phyloP scores from a whole-genome alignment of 2,113 vertebrate species.

The Protobothrops mucrosquamatus region DNA sequence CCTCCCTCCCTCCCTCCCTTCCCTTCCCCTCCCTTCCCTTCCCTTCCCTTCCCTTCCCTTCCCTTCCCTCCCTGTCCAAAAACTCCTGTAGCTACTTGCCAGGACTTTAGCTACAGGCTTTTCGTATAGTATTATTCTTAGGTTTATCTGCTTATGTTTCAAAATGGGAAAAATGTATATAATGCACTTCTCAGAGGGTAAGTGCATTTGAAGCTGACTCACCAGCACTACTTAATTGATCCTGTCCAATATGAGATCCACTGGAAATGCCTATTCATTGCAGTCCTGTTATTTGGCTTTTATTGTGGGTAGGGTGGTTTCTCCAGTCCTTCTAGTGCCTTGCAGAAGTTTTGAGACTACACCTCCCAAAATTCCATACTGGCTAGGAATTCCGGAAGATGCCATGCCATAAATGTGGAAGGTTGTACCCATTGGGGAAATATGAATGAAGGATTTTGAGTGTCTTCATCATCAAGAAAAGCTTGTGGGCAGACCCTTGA shows the following conservation, averaged over 20 bases:
- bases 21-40: no score
- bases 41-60: no score
- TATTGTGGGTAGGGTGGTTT: background rate
- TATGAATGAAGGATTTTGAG: background rate
- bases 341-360: background rate
- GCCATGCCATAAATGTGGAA: background rate
- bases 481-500: background rate
- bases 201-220: background rate
- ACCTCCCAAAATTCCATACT: background rate
- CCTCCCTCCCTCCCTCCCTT: no score
- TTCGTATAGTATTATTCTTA: background rate
- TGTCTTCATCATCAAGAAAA: background rate
- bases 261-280: background rate
- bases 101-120: background rate
- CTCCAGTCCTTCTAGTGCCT: background rate
- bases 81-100: background rate
- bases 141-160: background rate
- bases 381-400: background rate
- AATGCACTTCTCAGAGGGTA: no score
- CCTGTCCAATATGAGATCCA: background rate
- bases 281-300: background rate
- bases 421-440: background rate
- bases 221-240: background rate
- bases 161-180: background rate
- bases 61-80: no score